Conservation (phyloP, 2,113 vertebrate genomes). For the Chaenogobius annularis region DNA sequence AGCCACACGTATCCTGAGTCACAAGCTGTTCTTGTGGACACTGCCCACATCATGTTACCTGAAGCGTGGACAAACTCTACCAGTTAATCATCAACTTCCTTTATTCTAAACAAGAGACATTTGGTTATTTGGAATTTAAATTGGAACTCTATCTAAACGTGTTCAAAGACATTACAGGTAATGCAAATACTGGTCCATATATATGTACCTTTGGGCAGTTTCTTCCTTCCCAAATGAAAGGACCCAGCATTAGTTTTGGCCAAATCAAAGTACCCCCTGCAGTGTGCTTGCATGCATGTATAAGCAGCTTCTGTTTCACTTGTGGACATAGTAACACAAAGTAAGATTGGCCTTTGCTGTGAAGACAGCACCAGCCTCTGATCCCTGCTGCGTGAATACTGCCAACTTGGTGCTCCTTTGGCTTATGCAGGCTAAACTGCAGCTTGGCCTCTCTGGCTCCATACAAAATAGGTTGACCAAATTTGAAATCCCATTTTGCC, state of each 20-base stretch:
- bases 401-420: conserved; percentile 53
- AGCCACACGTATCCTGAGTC: neutral
- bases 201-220: neutral
- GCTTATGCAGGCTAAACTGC: conserved; percentile 54
- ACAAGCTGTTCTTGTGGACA: neutral
- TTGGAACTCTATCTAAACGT: neutral
- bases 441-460: conserved; percentile 48
- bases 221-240: neutral
- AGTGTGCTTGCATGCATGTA: conserved; percentile 48
- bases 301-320: conserved; percentile 55
- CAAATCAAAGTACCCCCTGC: conserved; percentile 49
- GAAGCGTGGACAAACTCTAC: neutral
- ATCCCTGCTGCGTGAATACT: conserved; percentile 58
- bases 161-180: neutral
- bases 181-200: neutral
- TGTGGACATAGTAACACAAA: conserved; percentile 32
- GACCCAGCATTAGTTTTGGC: conserved; percentile 19
- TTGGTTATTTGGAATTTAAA: neutral
- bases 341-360: conserved; percentile 55
- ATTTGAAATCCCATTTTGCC: conserved; percentile 31
- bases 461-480: conserved; percentile 56
- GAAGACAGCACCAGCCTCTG: conserved; percentile 62
- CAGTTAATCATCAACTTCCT: neutral
- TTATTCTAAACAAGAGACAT: neutral
- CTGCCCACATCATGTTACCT: conserved; percentile 5